Conservation (phyloP, 1,140 invertebrate genomes). For the Gonioctena quinquepunctata region DNA sequence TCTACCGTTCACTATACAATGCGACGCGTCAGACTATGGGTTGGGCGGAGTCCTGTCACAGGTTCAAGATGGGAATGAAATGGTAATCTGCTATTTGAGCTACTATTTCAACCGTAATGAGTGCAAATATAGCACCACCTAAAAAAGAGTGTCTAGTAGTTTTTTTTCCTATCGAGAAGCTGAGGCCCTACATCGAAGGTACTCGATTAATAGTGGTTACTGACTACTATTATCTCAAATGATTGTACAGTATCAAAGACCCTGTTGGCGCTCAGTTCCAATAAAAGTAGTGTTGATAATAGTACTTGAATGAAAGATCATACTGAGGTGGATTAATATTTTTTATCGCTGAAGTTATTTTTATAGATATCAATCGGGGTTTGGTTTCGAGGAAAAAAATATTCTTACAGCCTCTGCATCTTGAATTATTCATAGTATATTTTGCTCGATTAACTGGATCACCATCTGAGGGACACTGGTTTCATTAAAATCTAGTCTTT, state of each 20-base stretch:
- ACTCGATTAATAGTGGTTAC: slow-evolving; percentile 38
- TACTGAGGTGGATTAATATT: no score
- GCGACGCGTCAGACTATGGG: slow-evolving; percentile 15
- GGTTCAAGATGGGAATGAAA: slow-evolving; percentile 28
- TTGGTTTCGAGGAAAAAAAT: no score
- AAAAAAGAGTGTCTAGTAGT: slow-evolving; percentile 54
- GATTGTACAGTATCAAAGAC: slow-evolving; percentile 55
- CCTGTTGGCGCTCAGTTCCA: no score
- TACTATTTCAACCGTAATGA: slow-evolving; percentile 49
- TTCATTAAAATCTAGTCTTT: no score
- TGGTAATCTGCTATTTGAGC: slow-evolving; percentile 42
- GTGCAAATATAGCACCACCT: slow-evolving; percentile 53
- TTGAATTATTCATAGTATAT: no score
- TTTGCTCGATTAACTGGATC: no score
- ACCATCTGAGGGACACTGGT: no score
- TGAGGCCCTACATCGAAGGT: slow-evolving; percentile 5
- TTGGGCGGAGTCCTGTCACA: slow-evolving; percentile 29
- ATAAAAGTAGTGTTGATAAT: no score
- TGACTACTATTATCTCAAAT: slow-evolving; percentile 56
- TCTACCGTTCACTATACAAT: not conserved
- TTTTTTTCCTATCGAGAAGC: not conserved
- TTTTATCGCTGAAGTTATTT: no score
- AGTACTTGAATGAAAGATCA: no score
- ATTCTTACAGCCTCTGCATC: no score
- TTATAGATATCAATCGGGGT: no score